Base-by-base conservation (phyloP, 2,888 invertebrate genomes). In the Sylvicola fuscatus region DNA sequence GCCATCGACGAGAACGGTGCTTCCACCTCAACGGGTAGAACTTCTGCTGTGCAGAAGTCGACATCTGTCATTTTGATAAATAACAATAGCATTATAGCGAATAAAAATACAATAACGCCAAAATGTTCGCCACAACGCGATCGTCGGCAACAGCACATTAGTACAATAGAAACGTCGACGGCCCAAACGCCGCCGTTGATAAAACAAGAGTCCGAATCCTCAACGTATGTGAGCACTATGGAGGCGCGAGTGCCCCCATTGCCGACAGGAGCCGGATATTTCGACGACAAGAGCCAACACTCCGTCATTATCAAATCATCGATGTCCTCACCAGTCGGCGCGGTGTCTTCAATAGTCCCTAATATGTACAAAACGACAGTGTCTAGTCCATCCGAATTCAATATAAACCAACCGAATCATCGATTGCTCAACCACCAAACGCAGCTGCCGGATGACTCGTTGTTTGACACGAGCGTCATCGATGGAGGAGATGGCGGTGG, bases 241-340 rank as follows among this genome's bases (percentile, higher is more conserved):
- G 37, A 39, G 28, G 33, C 29, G 27, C 40, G 47, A 11, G 44
- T 47, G 10, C 46, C 47, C n/a, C 45, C 45, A 14, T 36, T 47
- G 14, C 46, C 47, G 26, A 44, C 40, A 33, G 41, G 41, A 21
- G 41, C 33, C n/a, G 43, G 42, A 27, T 47, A 45, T 35, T 47
- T 45, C 35, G 44, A 45, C 5, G 21, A 8, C 21, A 6, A 8
- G 4, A 21, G 21, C 21, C 21, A 4, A 8, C 21, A 4, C 13
- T n/a, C 16, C 12, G 21, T 6, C 14, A 31, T 31, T 8, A 31
- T 14, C 31, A 31, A 31, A 31, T 13, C 31, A 12, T 6, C 21
- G 8, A 21, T 8, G 8, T 4, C 21, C 4, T 21, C 21, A 21
- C 8, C 21, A 4, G 21, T 21, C 21, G 8, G 4, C 21, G 8